Evolutionary conservation across 2,113 vertebrate genomes (phyloP).

Genomic region (Rostratula benghalensis): DNA sequence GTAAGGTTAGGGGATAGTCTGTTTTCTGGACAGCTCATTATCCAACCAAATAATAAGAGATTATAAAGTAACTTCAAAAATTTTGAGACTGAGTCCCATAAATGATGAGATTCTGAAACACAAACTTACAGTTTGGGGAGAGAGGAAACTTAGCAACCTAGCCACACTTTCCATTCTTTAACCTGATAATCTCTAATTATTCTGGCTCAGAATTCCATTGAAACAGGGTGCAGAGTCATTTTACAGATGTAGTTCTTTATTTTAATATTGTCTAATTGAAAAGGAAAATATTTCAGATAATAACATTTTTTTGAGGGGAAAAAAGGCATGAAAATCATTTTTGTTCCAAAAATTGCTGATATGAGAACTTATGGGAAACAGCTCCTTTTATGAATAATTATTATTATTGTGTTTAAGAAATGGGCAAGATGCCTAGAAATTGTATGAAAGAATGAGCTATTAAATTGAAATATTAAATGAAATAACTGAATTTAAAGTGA

Average conservation of each 20-base stretch:
- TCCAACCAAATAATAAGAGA: neutral
- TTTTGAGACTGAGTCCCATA: neutral
- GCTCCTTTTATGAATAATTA: constrained; percentile 71
- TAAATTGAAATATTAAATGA: constrained; percentile 77
- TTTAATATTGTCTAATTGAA: constrained; percentile 43
- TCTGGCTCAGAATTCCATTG: neutral
- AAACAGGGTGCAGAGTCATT: neutral
- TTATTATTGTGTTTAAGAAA: constrained; percentile 69
- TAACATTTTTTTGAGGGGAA: neutral
- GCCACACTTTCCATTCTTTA: neutral
- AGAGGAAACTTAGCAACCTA: neutral
- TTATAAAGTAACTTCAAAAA: neutral
- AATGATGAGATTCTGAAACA: neutral
- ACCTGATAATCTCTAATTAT: constrained; percentile 16
- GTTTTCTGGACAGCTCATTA: neutral
- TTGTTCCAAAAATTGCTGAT: constrained; percentile 68
- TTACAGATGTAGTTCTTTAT: constrained; percentile 2
- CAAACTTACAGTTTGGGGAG: neutral
- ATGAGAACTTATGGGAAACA: constrained; percentile 62
- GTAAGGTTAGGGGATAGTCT: neutral
- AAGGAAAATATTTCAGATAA: constrained; percentile 51
- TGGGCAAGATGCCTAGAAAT: constrained; percentile 72
- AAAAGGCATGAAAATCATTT: constrained; percentile 28
- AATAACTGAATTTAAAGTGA: constrained; percentile 74
- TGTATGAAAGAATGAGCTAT: constrained; percentile 69